Conservation (phyloP, 2,888 invertebrate species). For the Amiota communis region DNA sequence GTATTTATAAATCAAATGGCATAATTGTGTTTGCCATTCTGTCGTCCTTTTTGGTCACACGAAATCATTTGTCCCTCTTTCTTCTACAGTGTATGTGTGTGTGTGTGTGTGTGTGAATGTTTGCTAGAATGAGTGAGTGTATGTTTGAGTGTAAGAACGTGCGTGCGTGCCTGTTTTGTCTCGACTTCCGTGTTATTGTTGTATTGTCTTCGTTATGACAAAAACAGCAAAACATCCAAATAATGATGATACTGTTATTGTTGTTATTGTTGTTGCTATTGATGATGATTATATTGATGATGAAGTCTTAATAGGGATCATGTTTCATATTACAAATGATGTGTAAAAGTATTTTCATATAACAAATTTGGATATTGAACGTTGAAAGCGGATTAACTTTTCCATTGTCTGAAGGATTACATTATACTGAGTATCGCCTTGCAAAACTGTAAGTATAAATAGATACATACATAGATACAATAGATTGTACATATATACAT, state of each 20-base stretch:
- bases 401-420: conserved; percentile 19
- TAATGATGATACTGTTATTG: too few relatives aligned
- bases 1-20: conserved; percentile 56
- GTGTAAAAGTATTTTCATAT: conserved; percentile 45
- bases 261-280: background rate
- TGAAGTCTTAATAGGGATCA: conserved; percentile 40
- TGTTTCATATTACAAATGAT: conserved; percentile 43
- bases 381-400: conserved; percentile 35
- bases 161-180: too few relatives aligned
- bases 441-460: conserved; percentile 18
- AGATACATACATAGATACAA: too few relatives aligned
- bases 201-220: conserved; percentile 15
- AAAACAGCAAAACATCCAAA: conserved; percentile 23
- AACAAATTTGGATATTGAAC: conserved; percentile 30
- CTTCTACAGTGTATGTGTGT: conserved; percentile 1
- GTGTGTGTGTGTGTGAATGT: conserved; percentile 5
- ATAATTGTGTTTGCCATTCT: conserved; percentile 52
- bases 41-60: background rate
- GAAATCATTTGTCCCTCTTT: too few relatives aligned
- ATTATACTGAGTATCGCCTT: background rate
- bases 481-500: too few relatives aligned
- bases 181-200: conserved; percentile 33
- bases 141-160: too few relatives aligned
- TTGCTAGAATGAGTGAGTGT: too few relatives aligned
- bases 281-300: conserved; percentile 14